These are phyloP conservation scores for Poeciliopsis gracilis DNA, from an alignment of 2,797 vertebrate genomes.

Conservation along the genomic window DNA sequence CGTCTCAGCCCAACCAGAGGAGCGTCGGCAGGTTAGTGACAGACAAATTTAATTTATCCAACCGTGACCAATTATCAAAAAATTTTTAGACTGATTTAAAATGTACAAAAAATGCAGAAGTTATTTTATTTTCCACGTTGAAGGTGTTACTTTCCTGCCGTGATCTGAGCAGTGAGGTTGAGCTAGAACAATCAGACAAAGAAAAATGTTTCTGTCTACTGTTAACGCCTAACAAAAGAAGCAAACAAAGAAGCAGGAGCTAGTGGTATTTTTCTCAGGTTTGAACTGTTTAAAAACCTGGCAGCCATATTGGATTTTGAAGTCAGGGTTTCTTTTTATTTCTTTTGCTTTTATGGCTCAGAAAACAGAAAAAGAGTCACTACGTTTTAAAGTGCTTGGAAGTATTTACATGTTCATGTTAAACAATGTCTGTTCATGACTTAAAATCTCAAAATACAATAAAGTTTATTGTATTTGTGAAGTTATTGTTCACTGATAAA, in stretches of 20 bases:
- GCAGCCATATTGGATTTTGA: background rate
- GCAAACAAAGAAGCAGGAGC: background rate
- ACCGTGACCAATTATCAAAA: background rate
- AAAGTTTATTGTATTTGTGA: background rate
- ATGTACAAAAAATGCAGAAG: background rate
- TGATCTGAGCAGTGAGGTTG: background rate
- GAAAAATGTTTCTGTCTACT: background rate
- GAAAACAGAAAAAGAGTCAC: background rate
- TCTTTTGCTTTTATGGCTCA: background rate
- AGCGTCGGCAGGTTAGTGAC: constrained; percentile 84
- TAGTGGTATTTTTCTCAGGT: background rate
- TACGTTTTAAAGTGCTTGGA: background rate
- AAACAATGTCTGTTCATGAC: background rate
- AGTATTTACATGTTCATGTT: background rate
- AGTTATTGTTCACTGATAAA: background rate
- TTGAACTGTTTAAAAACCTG: background rate
- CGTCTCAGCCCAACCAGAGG: constrained; percentile 90
- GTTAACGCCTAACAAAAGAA: background rate
- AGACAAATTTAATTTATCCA: background rate
- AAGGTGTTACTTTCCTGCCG: background rate
- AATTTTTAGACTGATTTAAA: background rate
- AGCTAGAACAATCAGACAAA: background rate
- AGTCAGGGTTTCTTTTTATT: background rate
- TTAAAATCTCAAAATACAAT: background rate
- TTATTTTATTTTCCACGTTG: background rate